phyloP scores from a whole-genome alignment of 2,888 invertebrate species.

The Schizaphis graminum region DNA sequence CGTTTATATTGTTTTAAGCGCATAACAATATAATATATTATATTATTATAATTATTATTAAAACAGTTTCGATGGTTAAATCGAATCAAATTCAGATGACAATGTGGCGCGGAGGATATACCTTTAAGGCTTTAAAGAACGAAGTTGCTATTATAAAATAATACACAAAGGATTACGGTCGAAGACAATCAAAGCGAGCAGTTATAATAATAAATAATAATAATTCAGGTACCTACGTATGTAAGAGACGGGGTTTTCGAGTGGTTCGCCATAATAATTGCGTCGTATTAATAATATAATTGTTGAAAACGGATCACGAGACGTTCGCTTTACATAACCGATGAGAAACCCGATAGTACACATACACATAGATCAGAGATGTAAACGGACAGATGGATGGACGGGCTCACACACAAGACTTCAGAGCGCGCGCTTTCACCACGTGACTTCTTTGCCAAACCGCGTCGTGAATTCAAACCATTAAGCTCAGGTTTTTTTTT shows the following conservation, averaged over 20 bases:
- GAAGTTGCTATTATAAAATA: background rate
- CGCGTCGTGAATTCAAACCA: constrained; percentile 47
- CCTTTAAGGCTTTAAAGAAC: background rate
- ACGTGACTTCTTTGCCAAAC: constrained; percentile 52
- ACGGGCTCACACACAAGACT: background rate
- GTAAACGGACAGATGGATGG: background rate
- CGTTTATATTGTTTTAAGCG: background rate
- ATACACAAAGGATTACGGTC: background rate
- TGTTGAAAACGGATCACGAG: constrained; percentile 53
- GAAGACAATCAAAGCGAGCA: background rate
- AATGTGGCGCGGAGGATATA: background rate
- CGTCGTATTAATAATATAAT: background rate
- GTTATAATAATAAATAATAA: background rate
- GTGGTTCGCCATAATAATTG: background rate
- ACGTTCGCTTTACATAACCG: constrained; percentile 39
- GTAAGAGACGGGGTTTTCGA: background rate
- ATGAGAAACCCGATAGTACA: constrained; percentile 53
- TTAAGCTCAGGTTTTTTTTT: constrained; percentile 39
- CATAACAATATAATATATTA: background rate
- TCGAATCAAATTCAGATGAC: background rate
- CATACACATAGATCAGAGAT: background rate
- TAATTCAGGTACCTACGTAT: background rate
- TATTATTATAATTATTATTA: background rate
- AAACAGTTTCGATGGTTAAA: background rate
- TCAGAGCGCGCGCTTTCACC: constrained; percentile 55